A percentile compares a stretch with the other conserved stretches of the same genome.
Evolutionary conservation across 2,888 invertebrate genomes (phyloP).

Genomic region (Hyalella azteca): DNA sequence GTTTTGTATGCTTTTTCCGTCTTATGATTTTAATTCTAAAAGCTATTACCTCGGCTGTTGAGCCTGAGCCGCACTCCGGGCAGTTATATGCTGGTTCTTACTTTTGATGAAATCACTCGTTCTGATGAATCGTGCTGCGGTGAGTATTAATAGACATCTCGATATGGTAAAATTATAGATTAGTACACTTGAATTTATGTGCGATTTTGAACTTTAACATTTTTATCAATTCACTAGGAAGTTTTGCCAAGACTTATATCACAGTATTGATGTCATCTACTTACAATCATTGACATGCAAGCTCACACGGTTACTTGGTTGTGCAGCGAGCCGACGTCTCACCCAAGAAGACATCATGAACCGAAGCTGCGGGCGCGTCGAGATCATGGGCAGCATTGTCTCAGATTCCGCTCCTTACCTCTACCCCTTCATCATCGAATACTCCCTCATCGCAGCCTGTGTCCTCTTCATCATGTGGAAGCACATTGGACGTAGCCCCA

Average conservation of each 20-base stretch:
- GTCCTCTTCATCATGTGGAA: slow-evolving; percentile 97
- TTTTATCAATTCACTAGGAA: too few species aligned
- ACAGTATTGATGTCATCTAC: background rate
- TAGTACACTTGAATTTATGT: background rate
- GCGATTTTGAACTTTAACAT: background rate
- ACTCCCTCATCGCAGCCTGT: slow-evolving; percentile 92
- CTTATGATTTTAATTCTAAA: too few species aligned
- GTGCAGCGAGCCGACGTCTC: slow-evolving; percentile 9
- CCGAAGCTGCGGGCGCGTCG: slow-evolving; percentile 75
- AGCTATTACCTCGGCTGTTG: too few species aligned
- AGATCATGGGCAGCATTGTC: slow-evolving; percentile 91
- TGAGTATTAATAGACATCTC: too few species aligned
- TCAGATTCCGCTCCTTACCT: slow-evolving; percentile 92
- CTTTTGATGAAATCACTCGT: too few species aligned
- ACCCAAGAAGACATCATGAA: slow-evolving; percentile 59
- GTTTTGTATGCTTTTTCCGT: too few species aligned
- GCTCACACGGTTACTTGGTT: background rate
- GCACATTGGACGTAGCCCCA: slow-evolving; percentile 86
- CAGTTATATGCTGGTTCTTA: too few species aligned
- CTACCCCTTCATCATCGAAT: slow-evolving; percentile 95
- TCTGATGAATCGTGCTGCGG: too few species aligned
- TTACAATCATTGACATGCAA: background rate
- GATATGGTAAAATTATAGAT: too few species aligned
- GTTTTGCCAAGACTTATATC: too few species aligned
- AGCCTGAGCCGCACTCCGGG: too few species aligned